Conservation (phyloP, 2,888 invertebrate genomes). For the Theretra japonica region DNA sequence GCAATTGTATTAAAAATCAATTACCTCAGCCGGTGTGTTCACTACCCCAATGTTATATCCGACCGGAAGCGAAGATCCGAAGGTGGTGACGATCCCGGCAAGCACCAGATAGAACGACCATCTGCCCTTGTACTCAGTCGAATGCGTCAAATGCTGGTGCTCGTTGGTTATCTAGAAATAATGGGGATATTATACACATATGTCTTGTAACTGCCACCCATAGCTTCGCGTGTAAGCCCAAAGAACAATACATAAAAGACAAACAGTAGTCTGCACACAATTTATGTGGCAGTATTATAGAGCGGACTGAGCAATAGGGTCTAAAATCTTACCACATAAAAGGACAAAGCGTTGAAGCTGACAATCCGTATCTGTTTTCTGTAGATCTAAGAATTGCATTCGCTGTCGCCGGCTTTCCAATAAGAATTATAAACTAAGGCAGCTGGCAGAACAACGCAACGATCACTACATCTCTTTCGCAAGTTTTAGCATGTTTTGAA, state of each 20-base stretch:
- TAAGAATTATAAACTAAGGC: too few relatives aligned
- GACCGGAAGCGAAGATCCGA: conserved; percentile 92
- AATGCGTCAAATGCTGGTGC: conserved; percentile 69
- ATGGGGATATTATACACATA: neutral
- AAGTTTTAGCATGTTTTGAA: too few relatives aligned
- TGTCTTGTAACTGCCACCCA: neutral
- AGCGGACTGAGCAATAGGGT: too few relatives aligned
- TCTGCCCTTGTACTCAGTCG: conserved; percentile 71
- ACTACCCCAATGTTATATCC: conserved; percentile 95
- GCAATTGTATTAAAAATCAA: conserved; percentile 38
- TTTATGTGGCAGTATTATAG: too few relatives aligned
- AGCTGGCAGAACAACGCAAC: too few relatives aligned
- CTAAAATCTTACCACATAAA: too few relatives aligned
- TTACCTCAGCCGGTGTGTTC: conserved; percentile 91
- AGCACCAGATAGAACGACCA: conserved; percentile 88
- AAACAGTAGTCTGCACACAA: too few relatives aligned
- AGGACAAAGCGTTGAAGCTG: too few relatives aligned
- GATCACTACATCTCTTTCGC: too few relatives aligned
- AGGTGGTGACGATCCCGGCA: conserved; percentile 88
- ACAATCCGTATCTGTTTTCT: too few relatives aligned
- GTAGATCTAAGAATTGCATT: too few relatives aligned
- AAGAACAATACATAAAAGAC: neutral
- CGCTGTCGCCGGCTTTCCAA: too few relatives aligned
- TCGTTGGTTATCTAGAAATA: conserved; percentile 69
- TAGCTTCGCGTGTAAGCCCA: neutral